Evolutionary conservation across 2,797 vertebrate species (phyloP), one percentile per base, ranked within the genome.

Genomic region (Gymnopithys bicolor): DNA sequence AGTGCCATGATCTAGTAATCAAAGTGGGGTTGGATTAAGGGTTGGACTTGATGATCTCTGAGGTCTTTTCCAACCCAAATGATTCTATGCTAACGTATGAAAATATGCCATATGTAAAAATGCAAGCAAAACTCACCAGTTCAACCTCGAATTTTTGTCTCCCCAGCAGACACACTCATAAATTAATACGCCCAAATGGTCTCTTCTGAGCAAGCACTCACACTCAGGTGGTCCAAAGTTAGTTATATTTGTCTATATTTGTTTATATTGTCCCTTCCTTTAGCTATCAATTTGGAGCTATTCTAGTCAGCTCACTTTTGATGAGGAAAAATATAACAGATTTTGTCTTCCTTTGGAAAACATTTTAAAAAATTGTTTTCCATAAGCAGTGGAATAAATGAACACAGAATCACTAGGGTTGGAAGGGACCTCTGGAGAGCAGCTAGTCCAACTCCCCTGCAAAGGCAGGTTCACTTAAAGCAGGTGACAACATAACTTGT

Each of bases 321-420:
- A 71, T 48, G 80, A 25, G 17, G 13, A 84, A 67, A 66, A 37
- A 10, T 11, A 14, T 4, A 58, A 18, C 4, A 75, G 13, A 49
- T 56, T 63, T 41, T 48, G 13, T 56, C 41, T 23, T 49, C 45
- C 71, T 91, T 28, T 10, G n/a, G 39, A 56, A 79, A 81, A 30
- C 1, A 43, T 48, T 66, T n/a, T 1, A 0, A 16, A 12, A 22
- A 75, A 48, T 3, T 59, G 2, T 51, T 32, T 87, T 32, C 24
- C 51, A 9, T 35, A 74, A 66, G 39, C 18, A 80, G 19, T 11
- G 13, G 18, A 71, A 78, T 39, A 92, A 79, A 18, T 2, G 4
- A 60, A 48, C 16, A 60, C 33, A 48, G 46, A 84, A 48, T 35
- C 53, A 35, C 23, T 22, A 66, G 35, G 5, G 11, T 5, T n/a